Percentiles rank a stretch among this genome's conserved stretches.
Evolutionary conservation across 2,113 vertebrate species (phyloP).

Genomic region (Spizaetus ornatus): DNA sequence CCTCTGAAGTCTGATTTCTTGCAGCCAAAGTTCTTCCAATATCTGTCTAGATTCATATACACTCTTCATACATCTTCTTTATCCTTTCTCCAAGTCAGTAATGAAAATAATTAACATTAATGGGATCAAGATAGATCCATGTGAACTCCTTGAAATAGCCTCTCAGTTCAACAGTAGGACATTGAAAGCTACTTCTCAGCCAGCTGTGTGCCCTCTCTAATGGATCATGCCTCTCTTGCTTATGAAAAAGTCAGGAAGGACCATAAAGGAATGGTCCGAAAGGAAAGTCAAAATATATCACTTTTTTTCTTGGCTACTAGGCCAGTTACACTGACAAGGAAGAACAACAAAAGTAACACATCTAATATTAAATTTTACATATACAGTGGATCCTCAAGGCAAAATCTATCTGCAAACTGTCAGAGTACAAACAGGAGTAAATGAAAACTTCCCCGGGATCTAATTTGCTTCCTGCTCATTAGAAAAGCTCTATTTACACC

Average conservation of each 20-base stretch:
- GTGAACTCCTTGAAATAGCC: not conserved
- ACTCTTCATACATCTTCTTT: not conserved
- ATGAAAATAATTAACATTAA: not conserved
- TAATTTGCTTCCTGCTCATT: not conserved
- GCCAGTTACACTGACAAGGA: not conserved
- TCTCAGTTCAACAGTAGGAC: not conserved
- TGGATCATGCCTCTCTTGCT: not conserved
- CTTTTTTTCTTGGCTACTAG: not conserved
- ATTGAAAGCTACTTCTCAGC: not conserved
- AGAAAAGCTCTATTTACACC: not conserved
- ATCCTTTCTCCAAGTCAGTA: not conserved
- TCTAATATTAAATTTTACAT: not conserved
- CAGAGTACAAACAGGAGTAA: not conserved
- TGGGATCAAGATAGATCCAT: not conserved
- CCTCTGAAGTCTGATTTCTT: not conserved
- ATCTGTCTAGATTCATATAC: not conserved
- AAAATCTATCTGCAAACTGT: not conserved
- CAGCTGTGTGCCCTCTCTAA: not conserved
- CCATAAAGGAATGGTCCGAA: not conserved
- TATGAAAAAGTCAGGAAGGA: not conserved
- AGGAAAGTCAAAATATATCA: not conserved
- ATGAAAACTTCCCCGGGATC: not conserved
- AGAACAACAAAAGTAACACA: not conserved
- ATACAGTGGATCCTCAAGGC: not conserved
- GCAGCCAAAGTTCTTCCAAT: not conserved